phyloP scores from a whole-genome alignment of 2,113 vertebrate species.

The Felis chaus region DNA sequence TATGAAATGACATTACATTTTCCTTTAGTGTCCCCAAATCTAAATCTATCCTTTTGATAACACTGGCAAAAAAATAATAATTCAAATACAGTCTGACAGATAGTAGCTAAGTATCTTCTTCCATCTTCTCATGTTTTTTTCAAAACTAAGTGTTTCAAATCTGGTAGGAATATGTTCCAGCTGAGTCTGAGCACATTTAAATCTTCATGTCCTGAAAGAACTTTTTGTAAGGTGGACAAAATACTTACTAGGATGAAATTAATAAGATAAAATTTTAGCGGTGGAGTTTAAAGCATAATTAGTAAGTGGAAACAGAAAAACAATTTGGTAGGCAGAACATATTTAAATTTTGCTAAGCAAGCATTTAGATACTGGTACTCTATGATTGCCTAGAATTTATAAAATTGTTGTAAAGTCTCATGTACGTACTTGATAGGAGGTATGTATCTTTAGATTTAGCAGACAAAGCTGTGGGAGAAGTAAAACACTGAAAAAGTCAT shows the following conservation, averaged over 20 bases:
- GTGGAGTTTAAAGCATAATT: neutral
- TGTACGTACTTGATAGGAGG: neutral
- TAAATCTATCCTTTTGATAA: neutral
- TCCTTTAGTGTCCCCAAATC: neutral
- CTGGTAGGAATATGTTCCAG: neutral
- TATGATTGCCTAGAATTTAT: neutral
- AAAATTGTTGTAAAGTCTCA: neutral
- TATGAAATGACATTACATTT: neutral
- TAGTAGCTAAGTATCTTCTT: neutral
- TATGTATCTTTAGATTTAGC: neutral
- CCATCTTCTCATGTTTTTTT: neutral
- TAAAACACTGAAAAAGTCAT: neutral
- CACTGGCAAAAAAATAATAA: neutral
- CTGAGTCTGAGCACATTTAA: neutral
- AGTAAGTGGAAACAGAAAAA: neutral
- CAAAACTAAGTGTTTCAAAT: neutral
- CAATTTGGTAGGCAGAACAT: neutral
- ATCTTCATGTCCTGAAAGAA: neutral
- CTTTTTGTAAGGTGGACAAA: neutral
- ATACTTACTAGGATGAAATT: neutral
- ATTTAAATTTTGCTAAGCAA: neutral
- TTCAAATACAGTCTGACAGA: neutral
- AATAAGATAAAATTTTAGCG: neutral
- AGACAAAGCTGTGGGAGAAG: neutral
- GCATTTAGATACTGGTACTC: neutral